These are phyloP conservation scores for Yponomeuta plumbellus DNA, from an alignment of 2,888 invertebrate genomes.

Conservation along the genomic window DNA sequence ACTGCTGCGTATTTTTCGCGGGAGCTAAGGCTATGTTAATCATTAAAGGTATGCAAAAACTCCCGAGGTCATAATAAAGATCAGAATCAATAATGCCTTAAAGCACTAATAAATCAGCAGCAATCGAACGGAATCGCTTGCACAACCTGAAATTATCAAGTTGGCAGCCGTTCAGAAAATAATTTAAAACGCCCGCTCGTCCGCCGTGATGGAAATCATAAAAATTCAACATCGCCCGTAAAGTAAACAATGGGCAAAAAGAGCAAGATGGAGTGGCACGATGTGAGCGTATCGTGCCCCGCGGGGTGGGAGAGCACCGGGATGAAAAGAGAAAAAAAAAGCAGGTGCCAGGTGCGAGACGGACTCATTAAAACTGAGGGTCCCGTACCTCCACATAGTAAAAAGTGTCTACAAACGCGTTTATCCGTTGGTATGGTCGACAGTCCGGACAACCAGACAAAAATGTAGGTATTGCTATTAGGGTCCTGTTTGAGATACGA, in stretches of 20 bases:
- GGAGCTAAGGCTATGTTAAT: background rate
- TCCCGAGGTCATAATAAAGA: constrained; percentile 21
- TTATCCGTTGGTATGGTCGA: too few relatives aligned
- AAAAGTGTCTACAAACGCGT: too few relatives aligned
- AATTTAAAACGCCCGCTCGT: constrained; percentile 49
- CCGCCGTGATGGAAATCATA: constrained; percentile 67
- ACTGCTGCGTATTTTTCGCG: background rate
- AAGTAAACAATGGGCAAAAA: constrained; percentile 74
- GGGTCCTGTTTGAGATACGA: too few relatives aligned
- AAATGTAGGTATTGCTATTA: too few relatives aligned
- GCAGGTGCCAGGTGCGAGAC: too few relatives aligned
- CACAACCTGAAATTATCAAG: constrained; percentile 53
- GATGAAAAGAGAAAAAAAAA: constrained; percentile 30
- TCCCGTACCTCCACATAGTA: too few relatives aligned
- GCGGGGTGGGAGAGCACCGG: constrained; percentile 30
- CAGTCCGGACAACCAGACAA: too few relatives aligned
- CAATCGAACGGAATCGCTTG: constrained; percentile 48
- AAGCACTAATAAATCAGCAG: constrained; percentile 52
- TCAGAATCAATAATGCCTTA: constrained; percentile 26
- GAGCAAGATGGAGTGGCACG: constrained; percentile 51
- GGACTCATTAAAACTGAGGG: too few relatives aligned
- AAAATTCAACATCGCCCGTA: constrained; percentile 63
- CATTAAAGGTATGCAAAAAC: constrained; percentile 27
- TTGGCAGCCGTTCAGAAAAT: constrained; percentile 66
- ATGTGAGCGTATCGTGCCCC: constrained; percentile 45